Conservation (phyloP, 2,888 invertebrate genomes). For the Drosophila nr. perissopoda region DNA sequence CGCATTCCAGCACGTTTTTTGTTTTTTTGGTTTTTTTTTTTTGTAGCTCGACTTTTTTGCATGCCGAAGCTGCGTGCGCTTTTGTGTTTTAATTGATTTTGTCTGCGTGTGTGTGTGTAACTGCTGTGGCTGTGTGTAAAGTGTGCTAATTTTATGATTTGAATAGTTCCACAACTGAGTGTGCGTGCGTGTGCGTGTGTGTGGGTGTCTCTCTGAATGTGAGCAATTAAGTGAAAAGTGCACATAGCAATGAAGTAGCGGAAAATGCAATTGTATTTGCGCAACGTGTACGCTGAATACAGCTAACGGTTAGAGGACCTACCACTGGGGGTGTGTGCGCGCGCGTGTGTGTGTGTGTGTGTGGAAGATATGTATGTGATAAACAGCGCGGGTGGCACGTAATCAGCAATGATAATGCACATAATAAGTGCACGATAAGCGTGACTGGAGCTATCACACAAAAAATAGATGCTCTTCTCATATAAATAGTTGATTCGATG, state of each 20-base stretch:
- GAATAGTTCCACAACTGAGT: slow-evolving; percentile 46
- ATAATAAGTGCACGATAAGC: slow-evolving; percentile 47
- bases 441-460: slow-evolving; percentile 31
- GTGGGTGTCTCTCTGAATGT: slow-evolving; percentile 39
- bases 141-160: slow-evolving; percentile 77
- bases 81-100: slow-evolving; percentile 77
- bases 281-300: slow-evolving; percentile 26
- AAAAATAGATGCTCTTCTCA: neutral
- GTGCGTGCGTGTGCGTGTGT: slow-evolving; percentile 11
- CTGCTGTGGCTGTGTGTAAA: slow-evolving; percentile 43
- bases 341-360: neutral
- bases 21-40: neutral
- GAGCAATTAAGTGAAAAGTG: slow-evolving; percentile 81
- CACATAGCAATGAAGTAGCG: slow-evolving; percentile 62
- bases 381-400: slow-evolving; percentile 18
- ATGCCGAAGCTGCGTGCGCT: slow-evolving; percentile 50
- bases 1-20: slow-evolving; percentile 48
- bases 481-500: slow-evolving; percentile 2
- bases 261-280: slow-evolving; percentile 72
- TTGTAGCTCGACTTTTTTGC: slow-evolving; percentile 25
- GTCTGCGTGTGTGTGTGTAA: slow-evolving; percentile 15
- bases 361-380: neutral
- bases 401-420: slow-evolving; percentile 58
- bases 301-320: neutral
- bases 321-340: neutral